Evolutionary conservation across 1,140 invertebrate species (phyloP), one percentile per base, ranked within the genome.

Genomic region (Philotrypesis tridentata): DNA sequence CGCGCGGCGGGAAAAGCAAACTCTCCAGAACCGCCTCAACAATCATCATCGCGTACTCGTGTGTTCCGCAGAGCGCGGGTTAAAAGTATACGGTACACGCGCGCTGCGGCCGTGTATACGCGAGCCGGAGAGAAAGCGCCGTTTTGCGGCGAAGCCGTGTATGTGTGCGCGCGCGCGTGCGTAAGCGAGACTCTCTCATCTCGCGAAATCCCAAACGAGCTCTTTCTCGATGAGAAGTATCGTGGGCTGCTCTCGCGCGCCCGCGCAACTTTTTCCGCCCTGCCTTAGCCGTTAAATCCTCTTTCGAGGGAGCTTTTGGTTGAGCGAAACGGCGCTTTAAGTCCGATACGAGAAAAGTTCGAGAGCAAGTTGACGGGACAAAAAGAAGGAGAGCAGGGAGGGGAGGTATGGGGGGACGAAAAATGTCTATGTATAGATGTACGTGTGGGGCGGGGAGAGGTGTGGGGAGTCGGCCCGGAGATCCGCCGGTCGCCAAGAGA

Each of bases 291-390:
- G 70, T 74, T 82, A 82, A 82, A 82, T 78, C 81, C 75, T 82
- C 75, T 74, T 82, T 74, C 67, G 80, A 73, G 70, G 68, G 81
- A 74, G 68, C 60, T 82, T 82, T 82, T 25, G 80, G 63, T 77
- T 61, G 67, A 82, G 67, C 74, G 74, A 65, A 65, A 78, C 76
- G 60, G n/a, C 75, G 82, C 82, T 74, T 79, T 70, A 75, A 75
- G 76, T 79, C 68, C 82, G 75, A 82, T 71, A 83, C 70, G 74
- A 77, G 82, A 79, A 77, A 83, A 83, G 82, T 83, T 83, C n/a
- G 61, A 61, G 61, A 25, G 67, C 12, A 72, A 82, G 80, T 82
- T 82, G 74, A 79, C 76, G 82, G 55, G 40, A 43, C 60, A 78
- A 78, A 78, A 55, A 55, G 65, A 77, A 70, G 27, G 29, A 48